Evolutionary conservation across 2,797 vertebrate genomes (phyloP).

Genomic region (Sparus aurata): DNA sequence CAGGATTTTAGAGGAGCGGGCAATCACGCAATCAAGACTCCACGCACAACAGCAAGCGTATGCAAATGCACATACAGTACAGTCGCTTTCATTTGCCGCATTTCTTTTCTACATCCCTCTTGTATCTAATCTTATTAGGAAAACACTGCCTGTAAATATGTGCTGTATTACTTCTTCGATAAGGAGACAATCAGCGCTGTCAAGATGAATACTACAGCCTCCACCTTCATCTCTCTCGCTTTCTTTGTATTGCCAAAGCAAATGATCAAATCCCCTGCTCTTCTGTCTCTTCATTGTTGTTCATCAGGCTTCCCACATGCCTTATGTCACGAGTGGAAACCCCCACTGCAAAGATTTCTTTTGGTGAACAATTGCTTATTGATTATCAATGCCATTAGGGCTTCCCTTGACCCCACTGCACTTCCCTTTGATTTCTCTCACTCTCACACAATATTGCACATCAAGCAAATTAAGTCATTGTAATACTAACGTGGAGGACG

Average conservation of each 20-base stretch:
- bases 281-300: conserved; percentile 13
- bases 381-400: conserved; percentile 60
- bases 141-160: conserved; percentile 13
- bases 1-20: conserved; percentile 14
- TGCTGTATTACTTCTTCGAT: conserved; percentile 20
- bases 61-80: not conserved
- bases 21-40: not conserved
- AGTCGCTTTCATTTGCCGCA: not conserved
- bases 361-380: conserved; percentile 69
- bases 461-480: conserved; percentile 19
- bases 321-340: conserved; percentile 29
- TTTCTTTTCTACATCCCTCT: not conserved
- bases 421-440: not conserved
- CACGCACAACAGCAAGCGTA: not conserved
- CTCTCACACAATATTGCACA: not conserved
- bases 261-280: not conserved
- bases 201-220: conserved; percentile 3
- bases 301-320: conserved; percentile 5
- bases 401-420: conserved; percentile 18
- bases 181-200: conserved; percentile 14
- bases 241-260: not conserved
- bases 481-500: not conserved
- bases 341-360: conserved; percentile 31
- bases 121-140: not conserved
- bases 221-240: not conserved